Evolutionary conservation across 2,113 vertebrate genomes (phyloP).

Genomic region (Percina caprodes): DNA sequence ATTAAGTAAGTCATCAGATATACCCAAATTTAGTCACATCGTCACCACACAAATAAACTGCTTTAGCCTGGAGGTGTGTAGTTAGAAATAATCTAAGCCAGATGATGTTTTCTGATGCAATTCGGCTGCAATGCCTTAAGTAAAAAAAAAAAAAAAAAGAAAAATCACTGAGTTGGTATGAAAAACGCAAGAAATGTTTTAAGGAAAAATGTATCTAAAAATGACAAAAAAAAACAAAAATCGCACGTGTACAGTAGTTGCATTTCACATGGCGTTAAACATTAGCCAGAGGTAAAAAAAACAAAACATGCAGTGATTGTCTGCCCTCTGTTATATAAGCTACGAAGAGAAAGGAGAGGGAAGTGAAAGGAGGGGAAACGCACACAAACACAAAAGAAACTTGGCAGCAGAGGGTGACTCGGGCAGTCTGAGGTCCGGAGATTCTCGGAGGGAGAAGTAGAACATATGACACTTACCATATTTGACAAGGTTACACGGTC

Average conservation of each 20-base stretch:
- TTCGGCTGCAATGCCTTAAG: conserved; percentile 11
- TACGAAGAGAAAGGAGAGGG: background rate
- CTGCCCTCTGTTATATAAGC: conserved; percentile 45
- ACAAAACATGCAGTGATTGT: conserved; percentile 21
- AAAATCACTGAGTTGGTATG: background rate
- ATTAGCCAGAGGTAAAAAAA: conserved; percentile 29
- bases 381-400: conserved; percentile 24
- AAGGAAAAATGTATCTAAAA: background rate
- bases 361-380: background rate
- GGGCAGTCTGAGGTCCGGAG: conserved; percentile 27
- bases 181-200: background rate
- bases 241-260: conserved; percentile 3
- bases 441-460: conserved; percentile 2
- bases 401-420: conserved; percentile 41
- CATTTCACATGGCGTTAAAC: conserved; percentile 25
- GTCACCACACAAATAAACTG: conserved; percentile 1
- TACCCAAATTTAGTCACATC: conserved; percentile 28
- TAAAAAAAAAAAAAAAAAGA: no score
- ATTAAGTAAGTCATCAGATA: conserved; percentile 8
- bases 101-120: conserved; percentile 39
- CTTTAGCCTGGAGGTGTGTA: conserved; percentile 16
- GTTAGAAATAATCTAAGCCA: conserved; percentile 32
- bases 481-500: conserved; percentile 98
- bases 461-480: conserved; percentile 88
- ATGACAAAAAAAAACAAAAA: background rate